These are phyloP conservation scores for Drosophila picticornis DNA, from an alignment of 2,888 invertebrate genomes.

Conservation along the genomic window DNA sequence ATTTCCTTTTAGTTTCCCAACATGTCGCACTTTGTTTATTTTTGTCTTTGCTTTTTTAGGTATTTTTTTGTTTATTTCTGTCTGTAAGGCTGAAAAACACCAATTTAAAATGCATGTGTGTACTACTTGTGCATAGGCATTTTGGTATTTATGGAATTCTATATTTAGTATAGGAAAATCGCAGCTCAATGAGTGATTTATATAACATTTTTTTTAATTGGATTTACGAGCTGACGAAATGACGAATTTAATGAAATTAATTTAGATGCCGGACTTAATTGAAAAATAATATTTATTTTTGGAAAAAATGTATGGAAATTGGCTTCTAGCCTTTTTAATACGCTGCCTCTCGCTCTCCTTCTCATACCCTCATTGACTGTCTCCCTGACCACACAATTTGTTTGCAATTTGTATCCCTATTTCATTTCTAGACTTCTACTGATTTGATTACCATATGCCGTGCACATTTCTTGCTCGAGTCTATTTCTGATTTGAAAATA, in stretches of 20 bases:
- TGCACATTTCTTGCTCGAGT: background rate
- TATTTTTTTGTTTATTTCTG: slow-evolving; percentile 5
- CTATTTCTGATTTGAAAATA: slow-evolving; percentile 31
- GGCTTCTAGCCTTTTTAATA: background rate
- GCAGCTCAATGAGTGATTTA: slow-evolving; percentile 28
- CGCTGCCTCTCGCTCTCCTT: no score
- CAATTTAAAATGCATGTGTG: slow-evolving; percentile 11
- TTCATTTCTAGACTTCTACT: background rate
- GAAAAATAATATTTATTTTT: background rate
- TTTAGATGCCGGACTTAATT: background rate
- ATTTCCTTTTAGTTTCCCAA: slow-evolving; percentile 15
- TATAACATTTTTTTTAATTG: background rate
- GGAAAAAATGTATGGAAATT: background rate
- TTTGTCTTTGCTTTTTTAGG: slow-evolving; percentile 24
- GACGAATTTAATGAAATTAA: background rate
- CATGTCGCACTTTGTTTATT: slow-evolving; percentile 57
- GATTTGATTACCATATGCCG: background rate
- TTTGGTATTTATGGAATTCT: slow-evolving; percentile 47
- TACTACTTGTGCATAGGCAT: background rate
- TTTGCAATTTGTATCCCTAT: background rate
- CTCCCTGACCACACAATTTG: background rate
- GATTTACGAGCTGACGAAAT: slow-evolving; percentile 1
- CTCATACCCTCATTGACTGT: background rate
- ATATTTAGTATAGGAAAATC: slow-evolving; percentile 2
- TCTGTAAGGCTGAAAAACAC: background rate